These are phyloP conservation scores for Neoseiulus cucumeris DNA, from an alignment of 1,140 invertebrate species.

Conservation along the genomic window DNA sequence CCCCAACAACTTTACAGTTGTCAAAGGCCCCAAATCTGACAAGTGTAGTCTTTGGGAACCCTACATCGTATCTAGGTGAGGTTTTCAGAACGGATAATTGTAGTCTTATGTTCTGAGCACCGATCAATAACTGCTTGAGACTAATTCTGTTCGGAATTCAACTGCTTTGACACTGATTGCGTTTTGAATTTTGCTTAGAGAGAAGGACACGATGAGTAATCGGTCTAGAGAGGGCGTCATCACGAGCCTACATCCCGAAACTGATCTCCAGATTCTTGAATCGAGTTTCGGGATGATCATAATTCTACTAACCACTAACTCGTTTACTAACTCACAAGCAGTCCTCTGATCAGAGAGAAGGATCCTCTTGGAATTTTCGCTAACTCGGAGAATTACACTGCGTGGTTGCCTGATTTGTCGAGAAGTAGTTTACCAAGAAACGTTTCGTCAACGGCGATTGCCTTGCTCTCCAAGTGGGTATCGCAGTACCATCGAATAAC, in stretches of 20 bases:
- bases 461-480: background rate
- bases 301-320: background rate
- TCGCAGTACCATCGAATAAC: background rate
- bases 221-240: background rate
- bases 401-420: no score
- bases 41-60: slow-evolving; percentile 4
- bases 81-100: background rate
- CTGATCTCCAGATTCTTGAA: background rate
- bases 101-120: background rate
- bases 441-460: background rate
- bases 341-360: background rate
- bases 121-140: no score
- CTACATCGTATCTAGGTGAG: background rate
- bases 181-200: no score
- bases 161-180: background rate
- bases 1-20: slow-evolving; percentile 1
- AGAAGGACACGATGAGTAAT: no score
- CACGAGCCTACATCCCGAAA: no score
- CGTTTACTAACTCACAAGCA: background rate
- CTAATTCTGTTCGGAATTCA: background rate
- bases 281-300: background rate
- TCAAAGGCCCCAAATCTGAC: background rate
- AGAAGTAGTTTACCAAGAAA: background rate
- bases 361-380: background rate
- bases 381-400: background rate